phyloP scores from a whole-genome alignment of 2,113 vertebrate genomes.

The Macquaria ambigua region DNA sequence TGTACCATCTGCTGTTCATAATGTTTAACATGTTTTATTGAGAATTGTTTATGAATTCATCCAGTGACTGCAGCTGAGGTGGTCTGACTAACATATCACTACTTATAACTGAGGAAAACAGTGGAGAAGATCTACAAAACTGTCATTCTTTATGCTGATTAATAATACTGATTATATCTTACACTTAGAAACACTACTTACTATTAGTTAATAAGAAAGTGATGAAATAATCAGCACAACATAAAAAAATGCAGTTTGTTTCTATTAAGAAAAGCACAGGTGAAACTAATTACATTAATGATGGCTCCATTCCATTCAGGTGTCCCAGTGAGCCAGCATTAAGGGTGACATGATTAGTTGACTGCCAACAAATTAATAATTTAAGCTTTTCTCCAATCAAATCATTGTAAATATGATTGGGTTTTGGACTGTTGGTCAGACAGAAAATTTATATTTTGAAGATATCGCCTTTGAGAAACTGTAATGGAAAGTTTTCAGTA shows the following conservation, averaged over 20 bases:
- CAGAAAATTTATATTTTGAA: no score
- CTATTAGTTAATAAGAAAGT: background rate
- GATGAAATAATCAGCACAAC: background rate
- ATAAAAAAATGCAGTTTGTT: background rate
- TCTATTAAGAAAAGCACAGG: background rate
- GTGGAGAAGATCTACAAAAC: background rate
- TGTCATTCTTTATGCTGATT: background rate
- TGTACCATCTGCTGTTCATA: slow-evolving; percentile 1
- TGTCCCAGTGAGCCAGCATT: background rate
- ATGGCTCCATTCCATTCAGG: background rate
- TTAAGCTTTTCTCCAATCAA: background rate
- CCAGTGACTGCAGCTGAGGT: background rate
- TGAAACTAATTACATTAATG: background rate
- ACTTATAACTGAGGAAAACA: background rate
- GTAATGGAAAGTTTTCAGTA: background rate
- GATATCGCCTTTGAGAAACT: background rate
- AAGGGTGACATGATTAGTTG: no score
- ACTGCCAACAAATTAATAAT: background rate
- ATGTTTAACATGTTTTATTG: background rate
- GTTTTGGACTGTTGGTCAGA: background rate
- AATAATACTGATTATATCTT: background rate
- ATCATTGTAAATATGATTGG: background rate
- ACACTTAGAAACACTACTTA: background rate
- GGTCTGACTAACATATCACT: background rate
- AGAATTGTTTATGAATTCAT: background rate